These are phyloP conservation scores for Cetoscarus ocellatus DNA, from an alignment of 2,797 vertebrate genomes.

Conservation along the genomic window DNA sequence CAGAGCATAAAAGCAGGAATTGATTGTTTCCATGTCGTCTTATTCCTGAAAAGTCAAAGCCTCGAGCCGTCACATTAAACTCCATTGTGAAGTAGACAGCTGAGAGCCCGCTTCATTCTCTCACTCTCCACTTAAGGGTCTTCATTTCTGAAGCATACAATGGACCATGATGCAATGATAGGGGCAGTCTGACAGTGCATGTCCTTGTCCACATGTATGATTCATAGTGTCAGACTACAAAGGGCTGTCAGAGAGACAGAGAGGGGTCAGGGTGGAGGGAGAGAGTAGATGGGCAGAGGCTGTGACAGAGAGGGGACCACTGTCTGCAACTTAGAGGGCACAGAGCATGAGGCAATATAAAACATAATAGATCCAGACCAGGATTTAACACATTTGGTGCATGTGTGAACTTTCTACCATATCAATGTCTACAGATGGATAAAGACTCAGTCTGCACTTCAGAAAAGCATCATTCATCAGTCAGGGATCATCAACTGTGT, in stretches of 20 bases:
- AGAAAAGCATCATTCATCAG: not conserved
- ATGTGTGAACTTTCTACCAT: no score
- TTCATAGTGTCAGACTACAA: conserved; percentile 4
- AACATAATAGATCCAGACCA: not conserved
- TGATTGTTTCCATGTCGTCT: not conserved
- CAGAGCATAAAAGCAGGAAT: not conserved
- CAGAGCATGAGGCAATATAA: not conserved
- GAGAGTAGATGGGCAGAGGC: not conserved
- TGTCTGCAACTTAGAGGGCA: not conserved
- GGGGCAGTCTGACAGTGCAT: not conserved
- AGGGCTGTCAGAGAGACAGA: not conserved
- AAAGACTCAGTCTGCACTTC: not conserved
- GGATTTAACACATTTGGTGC: no score
- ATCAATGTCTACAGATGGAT: not conserved
- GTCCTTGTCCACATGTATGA: conserved; percentile 1
- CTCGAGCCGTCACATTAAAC: not conserved
- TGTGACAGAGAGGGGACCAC: not conserved
- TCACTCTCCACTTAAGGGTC: not conserved
- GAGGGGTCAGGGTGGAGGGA: not conserved
- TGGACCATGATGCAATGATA: not conserved
- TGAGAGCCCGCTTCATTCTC: not conserved
- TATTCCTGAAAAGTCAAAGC: not conserved
- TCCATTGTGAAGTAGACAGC: not conserved
- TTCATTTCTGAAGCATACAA: not conserved
- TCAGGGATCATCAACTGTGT: not conserved